A percentile compares a stretch with the other conserved stretches of the same genome.
Conservation (phyloP, 64 coral and sea anemone species). For the Stylophora pistillata region DNA sequence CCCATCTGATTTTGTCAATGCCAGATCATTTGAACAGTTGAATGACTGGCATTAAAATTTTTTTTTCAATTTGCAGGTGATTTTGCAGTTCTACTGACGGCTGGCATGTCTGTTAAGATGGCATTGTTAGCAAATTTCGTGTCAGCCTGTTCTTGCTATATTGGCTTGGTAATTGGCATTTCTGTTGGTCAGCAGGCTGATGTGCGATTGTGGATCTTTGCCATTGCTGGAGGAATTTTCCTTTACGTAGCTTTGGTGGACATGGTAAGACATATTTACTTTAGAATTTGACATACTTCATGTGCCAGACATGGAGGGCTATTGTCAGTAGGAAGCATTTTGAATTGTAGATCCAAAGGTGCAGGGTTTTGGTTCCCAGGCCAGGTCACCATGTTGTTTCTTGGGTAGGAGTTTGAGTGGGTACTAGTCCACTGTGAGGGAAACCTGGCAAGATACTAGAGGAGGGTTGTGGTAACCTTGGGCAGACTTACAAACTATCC, state of each 20-base stretch:
- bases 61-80: constrained; percentile 63
- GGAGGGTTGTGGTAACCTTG: too few relatives aligned
- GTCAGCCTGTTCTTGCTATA: constrained; percentile 84
- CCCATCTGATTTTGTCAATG: too few relatives aligned
- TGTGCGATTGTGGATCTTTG: constrained; percentile 89
- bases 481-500: too few relatives aligned
- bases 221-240: constrained; percentile 88
- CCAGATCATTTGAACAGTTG: too few relatives aligned
- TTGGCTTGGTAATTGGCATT: constrained; percentile 83
- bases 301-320: neutral
- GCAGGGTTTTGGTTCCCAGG: too few relatives aligned
- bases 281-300: neutral
- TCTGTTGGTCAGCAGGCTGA: constrained; percentile 64
- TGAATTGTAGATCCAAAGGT: too few relatives aligned
- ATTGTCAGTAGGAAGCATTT: too few relatives aligned
- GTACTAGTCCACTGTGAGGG: too few relatives aligned
- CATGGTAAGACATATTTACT: constrained; percentile 72
- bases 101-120: constrained; percentile 84
- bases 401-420: too few relatives aligned
- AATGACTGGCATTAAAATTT: too few relatives aligned
- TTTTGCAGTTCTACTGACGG: constrained; percentile 88
- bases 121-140: constrained; percentile 84
- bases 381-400: too few relatives aligned
- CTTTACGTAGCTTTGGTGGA: constrained; percentile 90
- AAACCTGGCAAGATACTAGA: too few relatives aligned